Percentiles rank a stretch among this genome's conserved stretches.
phyloP scores from a whole-genome alignment of 2,888 invertebrate genomes.

The Chouioia cunea region DNA sequence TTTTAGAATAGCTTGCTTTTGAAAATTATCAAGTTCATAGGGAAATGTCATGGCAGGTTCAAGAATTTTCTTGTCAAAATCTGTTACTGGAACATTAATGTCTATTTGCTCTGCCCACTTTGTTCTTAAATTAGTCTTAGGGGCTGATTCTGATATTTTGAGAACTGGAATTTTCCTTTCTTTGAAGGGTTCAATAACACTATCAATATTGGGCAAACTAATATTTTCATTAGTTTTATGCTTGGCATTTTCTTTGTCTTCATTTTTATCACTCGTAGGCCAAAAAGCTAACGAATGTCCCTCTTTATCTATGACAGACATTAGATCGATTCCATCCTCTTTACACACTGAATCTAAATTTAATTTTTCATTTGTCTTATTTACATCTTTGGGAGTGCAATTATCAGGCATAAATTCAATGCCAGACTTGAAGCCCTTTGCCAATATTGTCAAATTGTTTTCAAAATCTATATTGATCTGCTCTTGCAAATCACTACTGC shows the following conservation, averaged over 20 bases:
- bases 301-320: slow-evolving; percentile 75
- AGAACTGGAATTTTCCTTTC: slow-evolving; percentile 73
- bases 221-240: slow-evolving; percentile 53
- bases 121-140: slow-evolving; percentile 70
- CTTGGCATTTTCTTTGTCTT: slow-evolving; percentile 46
- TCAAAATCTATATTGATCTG: slow-evolving; percentile 59
- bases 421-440: slow-evolving; percentile 60
- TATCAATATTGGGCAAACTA: slow-evolving; percentile 51
- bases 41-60: slow-evolving; percentile 87
- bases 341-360: slow-evolving; percentile 14
- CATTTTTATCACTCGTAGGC: slow-evolving; percentile 46
- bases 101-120: slow-evolving; percentile 93
- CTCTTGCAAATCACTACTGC: slow-evolving; percentile 57
- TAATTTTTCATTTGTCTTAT: slow-evolving; percentile 15
- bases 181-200: slow-evolving; percentile 61
- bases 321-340: slow-evolving; percentile 70
- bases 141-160: slow-evolving; percentile 74
- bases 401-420: slow-evolving; percentile 62
- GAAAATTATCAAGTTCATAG: slow-evolving; percentile 96
- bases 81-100: slow-evolving; percentile 81
- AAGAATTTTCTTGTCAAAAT: slow-evolving; percentile 85
- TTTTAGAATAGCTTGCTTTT: slow-evolving; percentile 95
- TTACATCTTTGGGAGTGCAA: slow-evolving; percentile 55
- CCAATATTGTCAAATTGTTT: slow-evolving; percentile 60
- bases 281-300: slow-evolving; percentile 72